Conservation (phyloP, 1,140 invertebrate species). For the Procambarus clarkii region DNA sequence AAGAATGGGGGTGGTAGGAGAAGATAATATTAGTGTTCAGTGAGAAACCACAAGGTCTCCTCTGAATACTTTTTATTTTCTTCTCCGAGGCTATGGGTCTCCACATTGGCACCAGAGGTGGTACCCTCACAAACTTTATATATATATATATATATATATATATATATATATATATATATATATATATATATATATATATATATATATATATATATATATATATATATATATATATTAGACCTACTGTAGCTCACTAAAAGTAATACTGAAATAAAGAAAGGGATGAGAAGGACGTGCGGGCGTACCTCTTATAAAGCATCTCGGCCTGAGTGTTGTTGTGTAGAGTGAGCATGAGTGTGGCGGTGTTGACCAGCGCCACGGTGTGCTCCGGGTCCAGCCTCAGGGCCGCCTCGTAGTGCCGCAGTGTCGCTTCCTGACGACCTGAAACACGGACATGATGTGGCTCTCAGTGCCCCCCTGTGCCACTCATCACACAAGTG, state of each 20-base stretch:
- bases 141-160: constrained; percentile 49
- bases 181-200: constrained; percentile 38
- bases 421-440: constrained; percentile 20
- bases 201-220: constrained; percentile 1
- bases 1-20: too few relatives aligned
- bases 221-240: background rate
- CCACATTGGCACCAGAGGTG: too few relatives aligned
- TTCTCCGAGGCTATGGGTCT: too few relatives aligned
- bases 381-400: constrained; percentile 18
- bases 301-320: constrained; percentile 32
- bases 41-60: too few relatives aligned
- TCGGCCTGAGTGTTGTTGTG: constrained; percentile 27
- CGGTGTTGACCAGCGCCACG: constrained; percentile 39
- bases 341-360: constrained; percentile 19
- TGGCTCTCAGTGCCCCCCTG: too few relatives aligned
- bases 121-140: too few relatives aligned
- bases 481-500: too few relatives aligned
- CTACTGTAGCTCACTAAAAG: background rate
- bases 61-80: too few relatives aligned
- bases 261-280: too few relatives aligned
- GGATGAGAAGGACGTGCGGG: too few relatives aligned
- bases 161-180: constrained; percentile 49
- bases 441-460: background rate
- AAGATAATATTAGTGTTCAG: too few relatives aligned
- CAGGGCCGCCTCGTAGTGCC: constrained; percentile 14